Base-by-base conservation (phyloP, 1,140 invertebrate species). In the Drosophila ohnishii region DNA sequence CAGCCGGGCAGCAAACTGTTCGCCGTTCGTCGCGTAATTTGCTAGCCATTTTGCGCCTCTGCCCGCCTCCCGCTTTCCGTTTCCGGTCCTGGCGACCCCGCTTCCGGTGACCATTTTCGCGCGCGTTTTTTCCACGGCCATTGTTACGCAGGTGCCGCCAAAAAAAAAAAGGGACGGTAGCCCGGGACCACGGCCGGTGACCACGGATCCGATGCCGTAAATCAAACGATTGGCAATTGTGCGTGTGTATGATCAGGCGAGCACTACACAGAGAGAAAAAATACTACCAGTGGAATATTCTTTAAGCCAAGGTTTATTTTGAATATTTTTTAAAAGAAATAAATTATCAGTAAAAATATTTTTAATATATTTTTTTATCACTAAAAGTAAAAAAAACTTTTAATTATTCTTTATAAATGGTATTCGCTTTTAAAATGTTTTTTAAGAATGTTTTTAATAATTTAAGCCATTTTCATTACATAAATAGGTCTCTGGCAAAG, bases 221-320 rank as follows among this genome's bases (percentile, higher is more conserved):
- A 88, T 88, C 80, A 80, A 82, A 80, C 39, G 72, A 59, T 73
- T 22, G 47, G 69, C 86, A 83, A 87, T 86, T 87, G 75, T 87
- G 83, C 75, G 64, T 66, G 77, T 57, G 60, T 55, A 57, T 67
- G 51, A 83, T 58, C 59, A 47, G 50, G 35, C 47, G 48, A 66
- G 35, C 19, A 39, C 44, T 35, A 57, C 67, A 70, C 67, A 22
- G 47, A 9, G 14, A 32, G 28, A 6, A 50, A 50, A 16, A 30
- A 7, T 11, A 50, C n/a, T 16, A 16, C 4, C 5, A 22, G 1
- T 11, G 6, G 25, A 5, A 28, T 28, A 28, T 28, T 28, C 5
- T 28, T 28, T 28, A 5, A 28, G 5, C 0, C 25, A 4, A 25
- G 11, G 0, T 3, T 25, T 14, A 25, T 47, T 47, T 47, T 47